Percentiles rank a stretch among this genome's conserved stretches.
Conservation (phyloP, 2,797 vertebrate genomes). For the Spondyliosoma cantharus region DNA sequence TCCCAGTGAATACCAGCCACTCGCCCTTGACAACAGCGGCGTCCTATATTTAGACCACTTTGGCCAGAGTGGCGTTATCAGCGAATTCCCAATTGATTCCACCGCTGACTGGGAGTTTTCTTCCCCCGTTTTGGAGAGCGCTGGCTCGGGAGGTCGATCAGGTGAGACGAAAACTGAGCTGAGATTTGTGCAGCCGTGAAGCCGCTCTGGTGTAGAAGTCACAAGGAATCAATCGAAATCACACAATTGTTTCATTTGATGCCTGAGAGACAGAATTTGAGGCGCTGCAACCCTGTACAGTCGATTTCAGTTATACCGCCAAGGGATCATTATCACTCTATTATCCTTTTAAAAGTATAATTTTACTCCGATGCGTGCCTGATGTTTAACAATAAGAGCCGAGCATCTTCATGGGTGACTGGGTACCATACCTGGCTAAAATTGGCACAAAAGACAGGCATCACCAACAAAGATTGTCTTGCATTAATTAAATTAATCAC, state of each 20-base stretch:
- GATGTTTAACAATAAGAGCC: too few species aligned
- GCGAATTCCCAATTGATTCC: slow-evolving; percentile 44
- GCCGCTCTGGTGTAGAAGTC: background rate
- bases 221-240: background rate
- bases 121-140: slow-evolving; percentile 59
- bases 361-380: too few species aligned
- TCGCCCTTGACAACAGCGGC: slow-evolving; percentile 28
- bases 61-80: slow-evolving; percentile 32
- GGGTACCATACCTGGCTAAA: too few species aligned
- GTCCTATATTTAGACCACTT: slow-evolving; percentile 26
- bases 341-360: too few species aligned
- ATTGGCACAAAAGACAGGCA: too few species aligned
- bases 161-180: slow-evolving; percentile 51
- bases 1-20: slow-evolving; percentile 46
- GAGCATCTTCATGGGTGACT: too few species aligned
- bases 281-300: too few species aligned
- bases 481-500: too few species aligned
- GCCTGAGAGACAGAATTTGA: background rate
- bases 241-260: background rate
- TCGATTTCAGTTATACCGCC: too few species aligned
- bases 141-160: background rate
- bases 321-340: too few species aligned
- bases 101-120: slow-evolving; percentile 66
- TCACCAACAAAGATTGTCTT: too few species aligned
- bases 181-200: background rate